Percentiles rank a stretch among this genome's conserved stretches.
Evolutionary conservation across 2,888 invertebrate species (phyloP).

Genomic region (Hoplodrina ambigua): DNA sequence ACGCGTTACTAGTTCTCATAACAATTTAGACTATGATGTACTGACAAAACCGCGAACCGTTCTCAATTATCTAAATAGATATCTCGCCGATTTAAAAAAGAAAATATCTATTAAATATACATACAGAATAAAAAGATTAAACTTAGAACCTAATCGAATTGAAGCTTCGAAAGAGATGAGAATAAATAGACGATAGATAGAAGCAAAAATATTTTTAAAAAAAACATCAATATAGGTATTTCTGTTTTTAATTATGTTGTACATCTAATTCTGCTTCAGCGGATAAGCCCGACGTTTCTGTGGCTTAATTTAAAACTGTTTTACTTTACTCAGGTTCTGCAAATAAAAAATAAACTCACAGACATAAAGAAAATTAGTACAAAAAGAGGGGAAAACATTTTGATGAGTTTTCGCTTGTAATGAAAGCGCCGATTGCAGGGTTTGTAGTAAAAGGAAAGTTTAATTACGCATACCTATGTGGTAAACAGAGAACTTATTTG

Average conservation of each 20-base stretch:
- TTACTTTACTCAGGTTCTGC: conserved; percentile 63
- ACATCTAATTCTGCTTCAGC: conserved; percentile 55
- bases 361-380: conserved; percentile 58
- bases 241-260: conserved; percentile 61
- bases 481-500: conserved; percentile 23
- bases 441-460: conserved; percentile 43
- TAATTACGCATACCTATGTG: conserved; percentile 41
- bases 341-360: conserved; percentile 65
- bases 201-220: conserved; percentile 36
- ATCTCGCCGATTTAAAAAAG: no score
- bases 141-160: conserved; percentile 23
- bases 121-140: not conserved
- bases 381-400: conserved; percentile 57
- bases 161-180: conserved; percentile 1
- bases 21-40: conserved; percentile 21
- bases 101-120: not conserved
- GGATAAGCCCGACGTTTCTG: conserved; percentile 61
- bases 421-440: conserved; percentile 43
- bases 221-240: conserved; percentile 25
- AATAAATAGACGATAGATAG: conserved; percentile 23
- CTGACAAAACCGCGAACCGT: conserved; percentile 11
- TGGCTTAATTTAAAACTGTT: conserved; percentile 68
- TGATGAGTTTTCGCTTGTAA: conserved; percentile 65
- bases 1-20: conserved; percentile 36
- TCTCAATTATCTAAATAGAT: conserved; percentile 12